Conservation (phyloP, 2,113 vertebrate species). For the Spea bombifrons region DNA sequence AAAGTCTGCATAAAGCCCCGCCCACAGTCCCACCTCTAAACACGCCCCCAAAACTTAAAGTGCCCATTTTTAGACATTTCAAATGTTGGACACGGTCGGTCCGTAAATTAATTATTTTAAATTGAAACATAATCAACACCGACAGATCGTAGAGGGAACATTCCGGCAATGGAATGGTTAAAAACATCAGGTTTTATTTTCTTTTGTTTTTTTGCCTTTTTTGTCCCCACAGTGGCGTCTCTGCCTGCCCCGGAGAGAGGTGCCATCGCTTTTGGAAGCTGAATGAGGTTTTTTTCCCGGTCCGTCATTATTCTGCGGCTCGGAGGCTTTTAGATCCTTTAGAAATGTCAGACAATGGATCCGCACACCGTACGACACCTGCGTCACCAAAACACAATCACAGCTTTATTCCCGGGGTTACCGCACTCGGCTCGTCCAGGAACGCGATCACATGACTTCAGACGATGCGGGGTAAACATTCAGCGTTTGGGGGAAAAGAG, state of each 20-base stretch:
- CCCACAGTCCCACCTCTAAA: too few species aligned
- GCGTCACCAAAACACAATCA: constrained; percentile 52
- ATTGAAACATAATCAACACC: too few species aligned
- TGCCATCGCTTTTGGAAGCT: constrained; percentile 51
- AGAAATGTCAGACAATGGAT: constrained; percentile 53
- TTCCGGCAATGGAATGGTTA: too few species aligned
- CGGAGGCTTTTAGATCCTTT: constrained; percentile 48
- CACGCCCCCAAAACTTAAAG: too few species aligned
- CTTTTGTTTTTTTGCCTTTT: not conserved
- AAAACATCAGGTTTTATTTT: not conserved
- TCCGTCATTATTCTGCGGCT: constrained; percentile 46
- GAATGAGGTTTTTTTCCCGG: constrained; percentile 54
- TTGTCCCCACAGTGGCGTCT: not conserved
- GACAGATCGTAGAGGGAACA: too few species aligned
- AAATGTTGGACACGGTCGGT: too few species aligned
- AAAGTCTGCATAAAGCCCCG: too few species aligned
- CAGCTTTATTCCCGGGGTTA: constrained; percentile 46
- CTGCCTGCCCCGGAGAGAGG: constrained; percentile 22
- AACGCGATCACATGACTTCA: too few species aligned
- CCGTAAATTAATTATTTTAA: too few species aligned
- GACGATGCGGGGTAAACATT: too few species aligned
- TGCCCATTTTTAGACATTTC: too few species aligned
- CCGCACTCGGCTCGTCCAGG: not conserved
- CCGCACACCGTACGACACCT: constrained; percentile 50
- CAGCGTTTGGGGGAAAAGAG: too few species aligned